Evolutionary conservation across 2,888 invertebrate species (phyloP).

Genomic region (Eristalis arbustorum): DNA sequence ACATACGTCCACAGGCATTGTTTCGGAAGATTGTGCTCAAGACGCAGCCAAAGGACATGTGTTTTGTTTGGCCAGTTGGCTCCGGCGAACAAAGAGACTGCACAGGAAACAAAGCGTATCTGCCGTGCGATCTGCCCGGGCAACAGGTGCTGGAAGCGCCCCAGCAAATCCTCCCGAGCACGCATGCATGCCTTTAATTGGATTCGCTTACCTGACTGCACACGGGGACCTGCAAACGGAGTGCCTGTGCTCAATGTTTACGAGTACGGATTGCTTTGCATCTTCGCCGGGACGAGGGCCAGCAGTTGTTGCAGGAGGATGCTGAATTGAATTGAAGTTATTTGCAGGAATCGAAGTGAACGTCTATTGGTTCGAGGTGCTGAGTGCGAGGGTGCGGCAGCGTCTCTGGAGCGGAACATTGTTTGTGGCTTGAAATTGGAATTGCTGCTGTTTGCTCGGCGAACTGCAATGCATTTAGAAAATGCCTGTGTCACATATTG

Average conservation of each 20-base stretch:
- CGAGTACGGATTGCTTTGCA: not conserved
- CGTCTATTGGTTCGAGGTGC: not conserved
- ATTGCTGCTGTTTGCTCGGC: not conserved
- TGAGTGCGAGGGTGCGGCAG: not conserved
- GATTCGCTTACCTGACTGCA: constrained; percentile 4
- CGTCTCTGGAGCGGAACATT: not conserved
- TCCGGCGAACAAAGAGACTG: constrained; percentile 1
- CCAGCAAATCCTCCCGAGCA: constrained; percentile 18
- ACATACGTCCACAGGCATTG: not conserved
- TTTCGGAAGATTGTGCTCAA: not conserved
- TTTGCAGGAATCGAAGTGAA: not conserved
- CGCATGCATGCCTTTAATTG: constrained; percentile 13
- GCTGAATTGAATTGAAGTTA: not conserved
- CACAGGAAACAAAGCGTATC: constrained; percentile 16
- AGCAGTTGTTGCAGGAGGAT: not conserved
- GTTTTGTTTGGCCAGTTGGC: constrained; percentile 50
- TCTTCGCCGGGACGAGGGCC: not conserved
- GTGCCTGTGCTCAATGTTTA: not conserved
- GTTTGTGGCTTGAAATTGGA: not conserved
- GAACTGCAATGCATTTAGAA: no score
- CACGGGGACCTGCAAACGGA: not conserved
- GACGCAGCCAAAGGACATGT: constrained; percentile 49
- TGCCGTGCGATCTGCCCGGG: constrained; percentile 1
- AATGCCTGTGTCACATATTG: no score
- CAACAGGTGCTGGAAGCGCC: constrained; percentile 57